Evolutionary conservation across 2,888 invertebrate genomes (phyloP), one percentile per base, ranked within the genome.

Genomic region (Ashinkailepas kermadecensis): DNA sequence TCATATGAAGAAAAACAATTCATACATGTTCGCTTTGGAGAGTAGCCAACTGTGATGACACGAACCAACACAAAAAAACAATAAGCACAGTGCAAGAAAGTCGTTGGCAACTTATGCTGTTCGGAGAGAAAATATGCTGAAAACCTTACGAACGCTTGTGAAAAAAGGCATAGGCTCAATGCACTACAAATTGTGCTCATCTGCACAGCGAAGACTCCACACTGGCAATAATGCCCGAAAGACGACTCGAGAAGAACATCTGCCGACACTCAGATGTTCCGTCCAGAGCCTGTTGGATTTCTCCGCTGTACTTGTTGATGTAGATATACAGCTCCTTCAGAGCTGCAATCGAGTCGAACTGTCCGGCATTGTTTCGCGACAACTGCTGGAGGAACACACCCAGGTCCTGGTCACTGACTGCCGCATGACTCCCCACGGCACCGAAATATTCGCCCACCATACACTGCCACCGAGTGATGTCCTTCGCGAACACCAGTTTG

Each of bases 271-370:
- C 56, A 0, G 56, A 23, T 21, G 54, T 80, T n/a, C 13, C 79
- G 59, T 58, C 67, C 62, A 82, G 81, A 84, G 79, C 82, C 21
- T 62, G 39, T n/a, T n/a, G 1, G 23, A 97, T 96, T 92, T 94
- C 95, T 89, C 95, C 95, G 89, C 94, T 93, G 90, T 98, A 98
- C 90, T 97, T 97, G 88, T 94, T 94, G 87, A 97, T 95, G 89
- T 98, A 98, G 88, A 96, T 95, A 88, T 97, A 97, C 86, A 98
- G 92, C 89, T 98, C 98, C 89, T 97, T 96, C 85, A 98, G 91
- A 86, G 98, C 97, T 86, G 96, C 95, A 85, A 96, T 92, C 85
- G 95, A 95, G 88, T 98, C 97, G 87, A 98, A 97, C 88, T 96
- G 95, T 86, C 95, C 94, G 84, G 93, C 91, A 89, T 97, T 95